A percentile compares a stretch with the other conserved stretches of the same genome.
Evolutionary conservation across 2,888 invertebrate species (phyloP).

Genomic region (Unio delphinus): DNA sequence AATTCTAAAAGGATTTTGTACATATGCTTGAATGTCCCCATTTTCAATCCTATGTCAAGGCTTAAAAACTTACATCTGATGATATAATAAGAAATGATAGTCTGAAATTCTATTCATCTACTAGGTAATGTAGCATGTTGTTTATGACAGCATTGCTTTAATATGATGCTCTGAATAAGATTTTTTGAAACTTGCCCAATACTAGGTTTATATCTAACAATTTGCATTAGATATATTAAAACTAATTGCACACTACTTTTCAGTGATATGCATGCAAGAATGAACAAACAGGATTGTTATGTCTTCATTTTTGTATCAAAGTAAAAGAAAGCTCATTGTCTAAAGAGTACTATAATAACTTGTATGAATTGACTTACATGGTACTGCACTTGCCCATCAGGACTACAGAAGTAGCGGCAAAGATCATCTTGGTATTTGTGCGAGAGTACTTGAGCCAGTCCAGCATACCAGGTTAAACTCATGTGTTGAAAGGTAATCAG

Average conservation of each 20-base stretch:
- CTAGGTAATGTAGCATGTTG: background rate
- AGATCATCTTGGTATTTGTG: slow-evolving; percentile 77
- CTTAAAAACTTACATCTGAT: background rate
- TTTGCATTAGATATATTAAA: background rate
- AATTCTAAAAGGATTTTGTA: too few species aligned
- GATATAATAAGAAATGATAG: background rate
- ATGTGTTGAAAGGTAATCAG: slow-evolving; percentile 77
- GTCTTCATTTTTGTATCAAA: background rate
- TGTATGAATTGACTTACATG: slow-evolving; percentile 70
- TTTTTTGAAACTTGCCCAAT: background rate
- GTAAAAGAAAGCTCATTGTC: too few species aligned
- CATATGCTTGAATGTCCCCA: too few species aligned
- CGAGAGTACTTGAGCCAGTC: slow-evolving; percentile 77
- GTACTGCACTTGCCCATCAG: slow-evolving; percentile 77
- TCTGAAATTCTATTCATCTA: background rate
- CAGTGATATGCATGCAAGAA: background rate
- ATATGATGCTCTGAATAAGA: background rate
- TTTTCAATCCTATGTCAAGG: background rate
- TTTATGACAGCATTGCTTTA: background rate
- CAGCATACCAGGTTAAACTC: slow-evolving; percentile 79
- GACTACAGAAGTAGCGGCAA: slow-evolving; percentile 75
- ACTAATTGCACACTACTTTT: background rate
- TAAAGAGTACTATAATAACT: too few species aligned
- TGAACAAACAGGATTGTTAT: background rate
- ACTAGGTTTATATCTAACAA: too few species aligned